phyloP scores from a whole-genome alignment of 2,797 vertebrate species.

The Helostoma temminkii region DNA sequence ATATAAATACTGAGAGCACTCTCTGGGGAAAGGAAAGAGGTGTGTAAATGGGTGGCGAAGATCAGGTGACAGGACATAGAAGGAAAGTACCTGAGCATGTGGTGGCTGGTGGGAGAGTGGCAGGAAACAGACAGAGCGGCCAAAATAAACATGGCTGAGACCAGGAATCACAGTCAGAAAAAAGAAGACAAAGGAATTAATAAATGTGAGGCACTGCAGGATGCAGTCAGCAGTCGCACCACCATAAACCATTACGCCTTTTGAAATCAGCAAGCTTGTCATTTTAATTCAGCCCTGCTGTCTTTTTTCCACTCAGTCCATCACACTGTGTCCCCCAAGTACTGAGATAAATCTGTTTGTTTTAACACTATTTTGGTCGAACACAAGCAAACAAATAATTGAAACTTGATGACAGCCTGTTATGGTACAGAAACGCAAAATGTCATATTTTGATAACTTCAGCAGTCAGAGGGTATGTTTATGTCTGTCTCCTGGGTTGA shows the following conservation, averaged over 20 bases:
- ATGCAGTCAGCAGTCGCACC: conserved; percentile 6
- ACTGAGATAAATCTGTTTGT: conserved; percentile 27
- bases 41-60: neutral
- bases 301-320: conserved; percentile 20
- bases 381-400: conserved; percentile 48
- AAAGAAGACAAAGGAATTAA: conserved; percentile 6
- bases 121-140: neutral
- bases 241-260: conserved; percentile 4
- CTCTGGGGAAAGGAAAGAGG: neutral
- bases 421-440: conserved; percentile 27
- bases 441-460: conserved; percentile 42
- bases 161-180: neutral
- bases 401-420: conserved; percentile 45
- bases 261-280: conserved; percentile 37
- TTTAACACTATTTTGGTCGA: conserved; percentile 43
- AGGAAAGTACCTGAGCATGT: neutral
- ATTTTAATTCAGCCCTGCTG: conserved; percentile 27
- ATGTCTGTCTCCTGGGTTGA: conserved; percentile 5
- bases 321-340: conserved; percentile 8
- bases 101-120: neutral
- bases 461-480: conserved; percentile 30
- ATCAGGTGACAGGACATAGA: neutral
- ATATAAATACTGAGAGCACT: too few relatives aligned
- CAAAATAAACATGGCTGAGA: neutral
- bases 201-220: neutral